Evolutionary conservation across 2,113 vertebrate species (phyloP), one percentile per base, ranked within the genome.

Genomic region (Oostethus manadensis): DNA sequence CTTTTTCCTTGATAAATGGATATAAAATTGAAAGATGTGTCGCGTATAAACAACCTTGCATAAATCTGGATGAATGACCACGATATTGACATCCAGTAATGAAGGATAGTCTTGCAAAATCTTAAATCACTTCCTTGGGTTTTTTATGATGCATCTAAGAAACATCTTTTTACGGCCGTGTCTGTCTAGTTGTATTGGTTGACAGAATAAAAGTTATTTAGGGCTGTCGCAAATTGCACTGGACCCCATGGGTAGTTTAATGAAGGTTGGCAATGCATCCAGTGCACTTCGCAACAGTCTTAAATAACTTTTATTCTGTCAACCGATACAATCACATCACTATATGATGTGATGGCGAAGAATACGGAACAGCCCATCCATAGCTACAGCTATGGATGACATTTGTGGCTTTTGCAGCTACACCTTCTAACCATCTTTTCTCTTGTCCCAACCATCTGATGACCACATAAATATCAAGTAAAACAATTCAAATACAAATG

Each of bases 11-110:
- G 4, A 8, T 44, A 46, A 49, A 42, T 56, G 17, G 56, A 70
- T 65, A 62, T 67, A 20, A 70, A 76, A 74, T 44, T 16, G 26
- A 38, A 65, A 66, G 64, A 58, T 71, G 43, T 51, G 62, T 66
- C 43, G 26, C 42, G 51, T 60, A 33, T 21, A 43, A 35, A 65
- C 51, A 68, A 64, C 49, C 53, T 60, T 50, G 50, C 43, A 49
- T 45, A 23, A 17, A 66, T 57, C 21, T 62, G 46, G 22, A 38
- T 70, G 42, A 58, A 51, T 62, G 51, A 20, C 56, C 62, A 44
- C 57, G 29, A 60, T 54, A 59, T 29, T 61, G 56, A 21, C 33
- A 69, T 58, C n/a, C 43, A 48, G 38, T 53, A 18, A 58, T 64
- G 54, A 73, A 61, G 46, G 63, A 51, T 46, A 61, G 55, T 59